A percentile compares a stretch with the other conserved stretches of the same genome.
These are phyloP conservation scores for Drosophila mimica DNA, from an alignment of 2,888 invertebrate genomes.

Conservation along the genomic window DNA sequence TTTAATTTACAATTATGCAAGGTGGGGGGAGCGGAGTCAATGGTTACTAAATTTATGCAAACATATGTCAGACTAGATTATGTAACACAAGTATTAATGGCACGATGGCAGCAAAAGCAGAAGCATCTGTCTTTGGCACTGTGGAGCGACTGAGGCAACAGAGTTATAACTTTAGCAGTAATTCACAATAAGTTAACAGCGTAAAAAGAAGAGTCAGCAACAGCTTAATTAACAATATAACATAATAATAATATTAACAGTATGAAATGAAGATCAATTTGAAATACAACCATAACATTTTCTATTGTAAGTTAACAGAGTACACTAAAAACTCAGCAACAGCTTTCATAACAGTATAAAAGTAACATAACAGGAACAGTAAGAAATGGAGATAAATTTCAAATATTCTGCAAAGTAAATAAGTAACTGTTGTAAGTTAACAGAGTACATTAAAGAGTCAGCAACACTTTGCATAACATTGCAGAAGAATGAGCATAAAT, in stretches of 20 bases:
- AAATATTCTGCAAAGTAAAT: neutral
- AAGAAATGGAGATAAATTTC: neutral
- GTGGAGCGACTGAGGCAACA: conserved; percentile 6
- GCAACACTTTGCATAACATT: neutral
- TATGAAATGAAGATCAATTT: neutral
- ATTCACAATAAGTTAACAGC: neutral
- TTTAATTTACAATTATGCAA: conserved; percentile 73
- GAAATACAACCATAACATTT: neutral
- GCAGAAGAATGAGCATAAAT: neutral
- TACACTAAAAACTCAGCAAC: neutral
- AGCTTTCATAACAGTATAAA: neutral
- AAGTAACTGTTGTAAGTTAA: neutral
- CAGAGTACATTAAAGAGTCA: neutral
- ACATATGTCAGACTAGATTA: conserved; percentile 76
- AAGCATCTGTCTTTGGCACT: conserved; percentile 23
- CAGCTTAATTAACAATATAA: neutral
- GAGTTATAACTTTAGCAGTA: neutral
- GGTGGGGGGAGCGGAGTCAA: neutral
- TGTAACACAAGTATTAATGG: conserved; percentile 63
- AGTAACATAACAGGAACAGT: neutral
- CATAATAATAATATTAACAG: neutral
- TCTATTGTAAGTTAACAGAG: neutral
- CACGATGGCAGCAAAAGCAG: conserved; percentile 16
- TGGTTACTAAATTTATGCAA: conserved; percentile 71
- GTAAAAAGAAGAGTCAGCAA: neutral